Evolutionary conservation across 2,113 vertebrate genomes (phyloP), one percentile per base, ranked within the genome.

Genomic region (Gnathonemus echidnorhynchus): DNA sequence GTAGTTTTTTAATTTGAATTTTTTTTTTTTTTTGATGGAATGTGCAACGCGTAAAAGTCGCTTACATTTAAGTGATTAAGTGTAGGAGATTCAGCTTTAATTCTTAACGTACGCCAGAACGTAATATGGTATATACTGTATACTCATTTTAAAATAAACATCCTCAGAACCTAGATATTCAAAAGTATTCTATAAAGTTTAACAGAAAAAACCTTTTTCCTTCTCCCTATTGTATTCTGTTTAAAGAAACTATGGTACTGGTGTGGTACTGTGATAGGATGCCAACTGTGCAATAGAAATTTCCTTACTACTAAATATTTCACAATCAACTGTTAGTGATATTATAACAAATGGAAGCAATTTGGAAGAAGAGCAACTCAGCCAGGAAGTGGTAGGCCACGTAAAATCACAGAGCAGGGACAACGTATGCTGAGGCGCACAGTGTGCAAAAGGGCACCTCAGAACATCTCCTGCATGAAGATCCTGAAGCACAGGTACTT

Each of bases 1-100:
- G 92, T 87, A 90, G 90, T 90, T 48, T 58, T 53, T 87, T 17
- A 2, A 50, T 77, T 77, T 74, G 2, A 39, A n/a, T n/a, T n/a
- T 5, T 5, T 42, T 74, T 3, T 77, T 35, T 27, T 31, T 39
- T 42, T 42, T 42, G 39, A 4, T 42, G 3, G 39, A 42, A 3
- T 42, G 39, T 70, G n/a, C n/a, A 70, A 31, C 6, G n/a, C n/a
- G 27, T 70, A 70, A 31, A 70, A 70, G 70, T 77, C 31, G 70
- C 31, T 77, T 31, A 77, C 2, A 77, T 74, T 15, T 74, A n/a
- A 7, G 21, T 62, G 56, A 62, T 62, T 62, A 74, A 35, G 31
- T 77, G 35, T 19, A 77, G 17, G 70, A 39, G 31, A 77, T 77
- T 17, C 31, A 4, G 66, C 11, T 74, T 74, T 31, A 74, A 74